A percentile compares a stretch with the other conserved stretches of the same genome.
These are phyloP conservation scores for Alcedo quadribrachys DNA, from an alignment of 2,797 vertebrate genomes.

Conservation along the genomic window DNA sequence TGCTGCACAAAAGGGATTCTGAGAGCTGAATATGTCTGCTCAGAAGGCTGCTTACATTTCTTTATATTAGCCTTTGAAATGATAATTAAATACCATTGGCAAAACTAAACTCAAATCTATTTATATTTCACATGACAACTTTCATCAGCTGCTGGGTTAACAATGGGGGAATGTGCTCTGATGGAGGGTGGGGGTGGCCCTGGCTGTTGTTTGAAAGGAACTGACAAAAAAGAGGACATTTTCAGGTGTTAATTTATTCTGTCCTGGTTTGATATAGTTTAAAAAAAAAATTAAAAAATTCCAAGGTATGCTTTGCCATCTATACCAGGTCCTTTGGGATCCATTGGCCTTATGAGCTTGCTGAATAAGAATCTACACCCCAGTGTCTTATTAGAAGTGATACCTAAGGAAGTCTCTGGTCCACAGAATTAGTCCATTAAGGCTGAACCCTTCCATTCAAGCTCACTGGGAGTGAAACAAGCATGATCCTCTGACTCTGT, in stretches of 20 bases:
- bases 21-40: neutral
- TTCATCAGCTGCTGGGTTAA: conserved; percentile 41
- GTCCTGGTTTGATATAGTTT: neutral
- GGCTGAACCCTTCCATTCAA: neutral
- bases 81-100: conserved; percentile 10
- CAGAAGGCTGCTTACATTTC: neutral
- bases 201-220: neutral
- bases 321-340: neutral
- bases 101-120: conserved; percentile 40
- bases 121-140: neutral
- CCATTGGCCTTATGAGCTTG: neutral
- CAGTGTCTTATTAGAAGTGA: neutral
- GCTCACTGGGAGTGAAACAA: rapidly evolving
- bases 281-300: neutral
- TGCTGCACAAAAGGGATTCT: neutral
- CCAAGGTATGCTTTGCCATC: neutral
- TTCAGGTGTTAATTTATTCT: neutral
- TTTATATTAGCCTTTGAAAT: conserved; percentile 50
- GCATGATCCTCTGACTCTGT: rapidly evolving
- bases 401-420: neutral
- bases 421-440: neutral
- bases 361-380: neutral
- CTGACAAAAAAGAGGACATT: conserved; percentile 33
- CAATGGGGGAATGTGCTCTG: neutral
- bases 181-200: neutral